Evolutionary conservation across 1,140 invertebrate species (phyloP).

Genomic region (Mactra quadrangularis): DNA sequence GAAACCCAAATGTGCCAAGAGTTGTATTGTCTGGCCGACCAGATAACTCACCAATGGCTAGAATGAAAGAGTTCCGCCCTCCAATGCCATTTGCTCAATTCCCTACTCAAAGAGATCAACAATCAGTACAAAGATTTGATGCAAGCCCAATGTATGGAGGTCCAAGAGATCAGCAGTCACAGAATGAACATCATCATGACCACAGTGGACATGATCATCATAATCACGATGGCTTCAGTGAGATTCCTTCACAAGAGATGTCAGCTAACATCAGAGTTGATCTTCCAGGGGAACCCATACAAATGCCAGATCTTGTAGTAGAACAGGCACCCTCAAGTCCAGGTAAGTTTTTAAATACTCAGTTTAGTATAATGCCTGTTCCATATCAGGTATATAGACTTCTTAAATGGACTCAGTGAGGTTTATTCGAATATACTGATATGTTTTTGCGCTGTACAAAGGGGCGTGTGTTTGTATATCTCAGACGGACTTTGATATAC

Average conservation of each 20-base stretch:
- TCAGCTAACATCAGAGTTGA: conserved; percentile 31
- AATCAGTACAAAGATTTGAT: neutral
- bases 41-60: neutral
- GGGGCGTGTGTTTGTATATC: no score
- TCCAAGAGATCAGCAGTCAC: neutral
- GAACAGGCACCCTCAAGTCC: conserved; percentile 30
- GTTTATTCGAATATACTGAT: no score
- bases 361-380: neutral
- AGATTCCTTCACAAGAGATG: neutral
- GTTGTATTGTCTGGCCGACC: conserved; percentile 17
- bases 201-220: neutral
- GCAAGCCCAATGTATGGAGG: neutral
- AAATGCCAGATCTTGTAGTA: conserved; percentile 44
- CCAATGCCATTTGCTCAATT: neutral
- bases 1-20: conserved; percentile 15
- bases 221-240: conserved; percentile 11
- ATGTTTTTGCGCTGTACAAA: no score
- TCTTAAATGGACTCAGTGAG: neutral
- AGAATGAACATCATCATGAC: conserved; percentile 7
- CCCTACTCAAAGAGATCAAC: neutral
- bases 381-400: neutral
- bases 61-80: conserved; percentile 36
- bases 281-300: conserved; percentile 26
- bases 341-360: conserved; percentile 8
- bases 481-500: no score